phyloP scores from a whole-genome alignment of 2,113 vertebrate genomes.

The Bujurquina vittata region DNA sequence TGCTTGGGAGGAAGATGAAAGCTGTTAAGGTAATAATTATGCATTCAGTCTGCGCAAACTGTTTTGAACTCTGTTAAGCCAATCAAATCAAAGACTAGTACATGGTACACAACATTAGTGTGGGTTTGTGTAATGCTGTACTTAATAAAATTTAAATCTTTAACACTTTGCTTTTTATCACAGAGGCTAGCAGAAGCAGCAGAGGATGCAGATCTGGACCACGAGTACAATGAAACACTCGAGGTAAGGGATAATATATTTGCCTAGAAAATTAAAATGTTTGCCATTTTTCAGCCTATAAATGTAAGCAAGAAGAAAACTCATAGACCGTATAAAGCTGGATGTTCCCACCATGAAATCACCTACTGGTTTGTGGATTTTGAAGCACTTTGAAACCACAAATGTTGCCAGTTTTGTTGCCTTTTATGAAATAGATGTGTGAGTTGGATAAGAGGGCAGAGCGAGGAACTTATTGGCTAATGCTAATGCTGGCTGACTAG shows the following conservation, averaged over 20 bases:
- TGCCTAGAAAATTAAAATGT: background rate
- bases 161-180: slow-evolving; percentile 15
- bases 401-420: background rate
- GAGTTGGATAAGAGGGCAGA: background rate
- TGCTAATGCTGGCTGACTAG: background rate
- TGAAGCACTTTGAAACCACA: background rate
- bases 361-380: background rate
- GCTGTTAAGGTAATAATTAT: slow-evolving; percentile 86
- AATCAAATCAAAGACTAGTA: background rate
- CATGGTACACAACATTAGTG: background rate
- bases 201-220: slow-evolving; percentile 92
- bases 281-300: background rate
- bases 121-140: background rate
- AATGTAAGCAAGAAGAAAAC: background rate
- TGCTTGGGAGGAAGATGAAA: slow-evolving; percentile 93
- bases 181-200: slow-evolving; percentile 91
- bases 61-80: background rate
- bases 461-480: background rate
- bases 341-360: no score
- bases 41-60: background rate
- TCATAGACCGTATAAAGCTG: background rate
- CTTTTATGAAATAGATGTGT: background rate
- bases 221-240: slow-evolving; percentile 89
- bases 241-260: slow-evolving; percentile 77
- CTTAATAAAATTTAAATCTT: background rate